These are phyloP conservation scores for Saccostrea cuccullata DNA, from an alignment of 1,140 invertebrate genomes.

Conservation along the genomic window DNA sequence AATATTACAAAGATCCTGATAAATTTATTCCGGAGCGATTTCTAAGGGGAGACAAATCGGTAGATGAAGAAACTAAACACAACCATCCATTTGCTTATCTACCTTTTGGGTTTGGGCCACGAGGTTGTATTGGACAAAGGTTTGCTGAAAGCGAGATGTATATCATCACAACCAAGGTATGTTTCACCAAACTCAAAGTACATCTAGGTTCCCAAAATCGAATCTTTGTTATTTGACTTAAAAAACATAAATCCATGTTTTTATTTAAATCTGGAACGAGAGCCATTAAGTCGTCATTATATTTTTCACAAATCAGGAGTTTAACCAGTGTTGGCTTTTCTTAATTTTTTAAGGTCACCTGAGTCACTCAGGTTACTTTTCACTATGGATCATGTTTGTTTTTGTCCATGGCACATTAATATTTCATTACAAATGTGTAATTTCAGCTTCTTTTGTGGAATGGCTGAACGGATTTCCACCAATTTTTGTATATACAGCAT, in stretches of 20 bases:
- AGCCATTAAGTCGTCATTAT: background rate
- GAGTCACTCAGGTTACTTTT: background rate
- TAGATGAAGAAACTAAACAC: constrained; percentile 31
- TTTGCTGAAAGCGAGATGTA: constrained; percentile 84
- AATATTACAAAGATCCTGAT: constrained; percentile 86
- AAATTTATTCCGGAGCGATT: constrained; percentile 91
- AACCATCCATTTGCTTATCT: constrained; percentile 79
- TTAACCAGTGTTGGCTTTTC: background rate
- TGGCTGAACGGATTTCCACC: too few relatives aligned
- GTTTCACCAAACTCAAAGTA: constrained; percentile 57
- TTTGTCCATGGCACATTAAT: too few relatives aligned
- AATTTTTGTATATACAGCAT: too few relatives aligned
- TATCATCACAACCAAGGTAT: constrained; percentile 82
- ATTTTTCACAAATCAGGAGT: background rate
- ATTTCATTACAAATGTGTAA: too few relatives aligned
- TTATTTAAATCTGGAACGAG: background rate
- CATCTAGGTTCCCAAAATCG: background rate
- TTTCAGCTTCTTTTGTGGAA: too few relatives aligned
- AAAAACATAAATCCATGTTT: background rate
- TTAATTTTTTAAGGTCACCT: background rate
- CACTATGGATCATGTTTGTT: background rate
- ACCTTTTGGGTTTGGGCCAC: constrained; percentile 82
- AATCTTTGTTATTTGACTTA: background rate
- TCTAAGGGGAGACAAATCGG: constrained; percentile 79
- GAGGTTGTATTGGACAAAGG: constrained; percentile 83